Base-by-base conservation (phyloP, 92 coral and sea anemone genomes). In the Palythoa caribaeorum region DNA sequence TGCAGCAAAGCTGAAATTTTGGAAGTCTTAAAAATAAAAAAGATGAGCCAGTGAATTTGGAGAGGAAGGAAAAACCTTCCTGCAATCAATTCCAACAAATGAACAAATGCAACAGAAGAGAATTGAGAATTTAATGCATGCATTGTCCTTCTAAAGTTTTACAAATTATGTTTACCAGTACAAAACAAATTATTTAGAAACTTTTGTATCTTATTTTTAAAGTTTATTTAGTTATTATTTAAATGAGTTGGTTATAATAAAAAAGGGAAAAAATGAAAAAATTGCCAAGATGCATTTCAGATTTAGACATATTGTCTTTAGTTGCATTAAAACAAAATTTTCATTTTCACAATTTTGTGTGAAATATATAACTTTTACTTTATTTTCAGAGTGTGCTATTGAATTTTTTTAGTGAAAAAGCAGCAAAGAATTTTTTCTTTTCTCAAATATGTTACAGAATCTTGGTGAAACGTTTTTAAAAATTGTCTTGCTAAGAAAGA, bases 221-320 rank as follows among this genome's bases (percentile, higher is more conserved):
- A 53, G 68, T 53, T 54, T 77, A 77, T 77, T 77, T 77, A 77
- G 83, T n/a, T 77, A 2, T 21, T 77, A 77, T 77, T 77, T 77
- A 77, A 77, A 20, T 54, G n/a, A 36, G 39, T 21, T 8, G 57
- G 83, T 52, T 38, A 54, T 10, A 19, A 9, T 50, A 35, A 48
- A 21, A 50, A 51, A 37, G 2, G 14, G 17, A 36, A 70, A 9
- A 12, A 12, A 69, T 3, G 1, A 35, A 37, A 35, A 37, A 9
- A 70, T 20, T 3, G 20, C 69, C 21, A 2, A 19, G 15, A 70
- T 2, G 44, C 17, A 35, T 36, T 20, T 70, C 19, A 59, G 5
- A 59, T 59, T 59, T 44, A 44, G 50, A 2, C 50, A 44, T 44
- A 5, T 17, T 63, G 70, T 59, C 9, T 63, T 60, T 60, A 19